Percentiles rank a stretch among this genome's conserved stretches.
phyloP scores from a whole-genome alignment of 2,113 vertebrate species.

The Chaetodon trifascialis region DNA sequence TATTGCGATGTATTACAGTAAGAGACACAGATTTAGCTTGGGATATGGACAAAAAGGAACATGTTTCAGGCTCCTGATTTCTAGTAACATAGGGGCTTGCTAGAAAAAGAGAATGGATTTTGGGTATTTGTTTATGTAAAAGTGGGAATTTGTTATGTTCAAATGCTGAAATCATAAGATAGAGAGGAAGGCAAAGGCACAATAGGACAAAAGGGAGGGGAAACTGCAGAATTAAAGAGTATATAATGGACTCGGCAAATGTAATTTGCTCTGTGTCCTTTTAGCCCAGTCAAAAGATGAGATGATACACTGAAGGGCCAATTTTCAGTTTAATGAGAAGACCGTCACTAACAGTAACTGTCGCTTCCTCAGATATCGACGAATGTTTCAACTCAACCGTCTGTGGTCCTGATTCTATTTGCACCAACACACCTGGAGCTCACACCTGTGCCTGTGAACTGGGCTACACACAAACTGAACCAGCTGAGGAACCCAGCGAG shows the following conservation, averaged over 20 bases:
- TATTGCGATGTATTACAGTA: too few relatives aligned
- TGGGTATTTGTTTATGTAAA: not conserved
- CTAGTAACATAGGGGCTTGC: too few relatives aligned
- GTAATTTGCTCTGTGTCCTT: not conserved
- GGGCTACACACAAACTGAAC: slow-evolving; percentile 35
- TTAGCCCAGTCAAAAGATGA: not conserved
- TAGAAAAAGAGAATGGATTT: not conserved
- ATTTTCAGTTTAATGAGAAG: not conserved
- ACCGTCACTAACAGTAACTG: not conserved
- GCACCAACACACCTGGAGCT: slow-evolving; percentile 57
- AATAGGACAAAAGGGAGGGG: too few relatives aligned
- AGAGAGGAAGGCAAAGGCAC: too few relatives aligned
- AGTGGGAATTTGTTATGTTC: not conserved
- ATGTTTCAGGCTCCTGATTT: not conserved
- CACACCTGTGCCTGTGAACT: slow-evolving; percentile 37
- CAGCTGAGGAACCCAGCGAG: not conserved
- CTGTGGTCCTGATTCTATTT: slow-evolving; percentile 61
- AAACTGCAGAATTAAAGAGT: not conserved
- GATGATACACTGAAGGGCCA: not conserved
- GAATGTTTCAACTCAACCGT: slow-evolving; percentile 58
- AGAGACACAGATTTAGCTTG: not conserved
- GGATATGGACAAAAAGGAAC: not conserved
- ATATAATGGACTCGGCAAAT: not conserved
- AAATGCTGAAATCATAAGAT: too few relatives aligned
- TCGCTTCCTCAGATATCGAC: slow-evolving; percentile 56